Evolutionary conservation across 2,888 invertebrate genomes (phyloP), one percentile per base, ranked within the genome.

Genomic region (Entomobrya multifasciata): DNA sequence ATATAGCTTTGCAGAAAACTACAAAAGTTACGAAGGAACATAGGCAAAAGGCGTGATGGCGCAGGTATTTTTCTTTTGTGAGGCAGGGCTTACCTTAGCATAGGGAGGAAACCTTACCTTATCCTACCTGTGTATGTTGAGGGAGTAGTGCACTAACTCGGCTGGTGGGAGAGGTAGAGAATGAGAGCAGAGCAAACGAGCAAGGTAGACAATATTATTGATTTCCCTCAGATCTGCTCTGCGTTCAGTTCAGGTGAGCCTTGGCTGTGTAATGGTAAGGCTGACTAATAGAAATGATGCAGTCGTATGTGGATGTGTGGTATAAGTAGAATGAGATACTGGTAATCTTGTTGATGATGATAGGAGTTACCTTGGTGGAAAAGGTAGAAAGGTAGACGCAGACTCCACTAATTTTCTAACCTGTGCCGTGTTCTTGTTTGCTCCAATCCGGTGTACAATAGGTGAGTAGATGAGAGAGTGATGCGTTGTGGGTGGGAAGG

Each of bases 51-150:
- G 22, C 17, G 3, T 77, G 78, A 80, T 86, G 80, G 86, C 86
- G 86, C 86, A 86, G 86, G 86, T 86, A 80, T 83, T 62, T 62
- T 65, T 30, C 76, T 82, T 74, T 82, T 76, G 78, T 76, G 67
- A 86, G 86, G 86, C 65, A 72, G 86, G 86, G 86, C 86, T 86
- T 86, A 80, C 74, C 76, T 74, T 52, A 55, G 47, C 60, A 72
- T 86, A 62, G 80, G 77, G 86, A 86, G 86, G 86, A 80, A 65
- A 79, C 55, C 5, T 10, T 62, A 79, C 70, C 57, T 70, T 57
- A 30, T 57, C 84, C 62, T 55, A 62, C 47, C 77, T 57, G 60
- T 77, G 60, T 77, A 11, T 72, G 25, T 36, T 36, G 36, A 36
- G 47, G 1, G 15, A 15, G 52, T 49, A 1, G 49, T 27, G 72